Base-by-base conservation (phyloP, 2,888 invertebrate genomes). In the Sphaerophoria rueppellii region DNA sequence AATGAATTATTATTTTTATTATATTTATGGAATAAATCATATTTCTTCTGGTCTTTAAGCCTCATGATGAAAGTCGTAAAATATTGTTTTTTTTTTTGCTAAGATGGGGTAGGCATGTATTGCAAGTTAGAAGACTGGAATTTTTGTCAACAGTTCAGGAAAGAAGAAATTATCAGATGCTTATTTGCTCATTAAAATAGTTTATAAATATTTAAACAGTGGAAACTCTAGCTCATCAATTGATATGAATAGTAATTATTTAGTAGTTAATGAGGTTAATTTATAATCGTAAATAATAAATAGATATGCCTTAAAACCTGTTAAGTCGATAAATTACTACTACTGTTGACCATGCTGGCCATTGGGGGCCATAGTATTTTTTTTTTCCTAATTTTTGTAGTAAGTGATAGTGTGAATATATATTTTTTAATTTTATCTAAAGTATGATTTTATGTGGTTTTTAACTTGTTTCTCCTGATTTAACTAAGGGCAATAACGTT, bases 1-100 rank as follows among this genome's bases (percentile, higher is more conserved):
- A 65, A 65, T 54, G 40, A 11, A 40, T 37, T 71, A 57, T 73
- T 61, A 14, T 73, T 65, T 72, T 65, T 63, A 61, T 46, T 54
- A 34, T 43, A 65, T 57, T 74, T 74, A 37, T 74, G 37, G 48
- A 65, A 74, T 61, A 65, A 74, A 74, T 74, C 65, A 74, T 57
- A 63, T 48, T 65, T 65, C 37, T 48, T 55, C 46, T 61, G 32
- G 34, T 63, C 32, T 57, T 12, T 24, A 58, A 58, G 24, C 35
- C 52, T 55, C 46, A 43, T 55, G 73, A 73, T 65, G 43, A 63
- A 34, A 63, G 57, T 57, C n/a, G 12, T 34, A 40, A 65, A 57
- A 4, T 65, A 24, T 57, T 57, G 35, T 48, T 63, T n/a, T 43
- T 46, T 32, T 32, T 73, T 46, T 34, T 9, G 6, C 4, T 11